A percentile compares a stretch with the other conserved stretches of the same genome.
Evolutionary conservation across 2,888 invertebrate species (phyloP).

Genomic region (Thelaira solivaga): DNA sequence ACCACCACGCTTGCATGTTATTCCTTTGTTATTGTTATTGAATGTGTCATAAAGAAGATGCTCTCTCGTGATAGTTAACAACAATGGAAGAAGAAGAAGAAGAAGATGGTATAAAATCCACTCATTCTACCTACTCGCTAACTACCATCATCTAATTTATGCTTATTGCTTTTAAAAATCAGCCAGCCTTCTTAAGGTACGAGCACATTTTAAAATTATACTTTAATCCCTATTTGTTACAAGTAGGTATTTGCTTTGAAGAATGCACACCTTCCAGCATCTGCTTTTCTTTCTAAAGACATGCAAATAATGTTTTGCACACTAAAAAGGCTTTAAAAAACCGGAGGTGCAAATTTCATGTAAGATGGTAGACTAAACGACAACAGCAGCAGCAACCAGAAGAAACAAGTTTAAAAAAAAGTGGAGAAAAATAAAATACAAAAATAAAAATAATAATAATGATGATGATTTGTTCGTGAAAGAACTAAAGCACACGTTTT

Average conservation of each 20-base stretch:
- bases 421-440: conserved; percentile 5
- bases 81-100: too few species aligned
- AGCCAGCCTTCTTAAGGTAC: too few species aligned
- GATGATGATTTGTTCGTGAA: conserved; percentile 63
- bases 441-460: conserved; percentile 59
- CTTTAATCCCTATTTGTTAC: conserved; percentile 17
- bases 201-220: neutral
- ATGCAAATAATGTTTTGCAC: conserved; percentile 55
- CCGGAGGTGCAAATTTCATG: conserved; percentile 59
- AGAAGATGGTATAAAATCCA: neutral
- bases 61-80: conserved; percentile 54
- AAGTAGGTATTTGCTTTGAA: neutral
- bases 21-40: conserved; percentile 37
- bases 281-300: conserved; percentile 10
- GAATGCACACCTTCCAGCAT: conserved; percentile 17
- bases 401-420: neutral
- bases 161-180: neutral
- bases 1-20: conserved; percentile 60
- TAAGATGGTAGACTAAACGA: conserved; percentile 43
- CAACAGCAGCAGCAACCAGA: conserved; percentile 10
- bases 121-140: conserved; percentile 38
- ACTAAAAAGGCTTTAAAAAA: conserved; percentile 27
- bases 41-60: conserved; percentile 62
- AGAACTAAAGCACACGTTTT: conserved; percentile 60
- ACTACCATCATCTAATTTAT: conserved; percentile 19